Conservation (phyloP, 2,797 vertebrate genomes). For the Coendou prehensilis region DNA sequence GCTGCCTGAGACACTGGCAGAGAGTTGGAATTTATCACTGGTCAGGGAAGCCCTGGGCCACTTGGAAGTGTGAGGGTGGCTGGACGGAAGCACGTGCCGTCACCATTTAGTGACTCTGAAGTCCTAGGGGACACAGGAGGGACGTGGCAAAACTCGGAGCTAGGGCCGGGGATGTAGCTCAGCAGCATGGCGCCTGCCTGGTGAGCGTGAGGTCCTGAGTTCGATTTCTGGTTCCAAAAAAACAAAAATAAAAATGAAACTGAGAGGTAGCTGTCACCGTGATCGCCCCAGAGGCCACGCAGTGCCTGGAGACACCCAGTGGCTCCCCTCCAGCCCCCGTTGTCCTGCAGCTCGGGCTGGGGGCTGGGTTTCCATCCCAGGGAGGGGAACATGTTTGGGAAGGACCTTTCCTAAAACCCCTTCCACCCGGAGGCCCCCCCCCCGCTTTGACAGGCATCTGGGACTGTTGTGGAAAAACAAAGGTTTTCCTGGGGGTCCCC, state of each 20-base stretch:
- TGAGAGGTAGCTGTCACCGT: background rate
- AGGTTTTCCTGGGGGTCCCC: background rate
- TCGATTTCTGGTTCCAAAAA: no score
- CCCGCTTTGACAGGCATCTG: background rate
- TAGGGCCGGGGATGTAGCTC: no score
- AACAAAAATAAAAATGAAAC: no score
- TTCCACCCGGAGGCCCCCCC: background rate
- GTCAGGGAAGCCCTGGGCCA: background rate
- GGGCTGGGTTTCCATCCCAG: background rate
- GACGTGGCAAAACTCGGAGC: background rate
- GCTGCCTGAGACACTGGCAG: background rate
- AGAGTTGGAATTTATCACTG: background rate
- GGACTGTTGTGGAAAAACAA: background rate
- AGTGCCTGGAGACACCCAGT: rapidly evolving
- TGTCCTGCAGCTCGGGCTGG: background rate
- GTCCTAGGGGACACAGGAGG: background rate
- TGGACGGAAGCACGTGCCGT: background rate
- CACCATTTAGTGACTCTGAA: background rate
- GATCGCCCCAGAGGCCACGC: rapidly evolving
- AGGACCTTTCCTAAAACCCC: background rate
- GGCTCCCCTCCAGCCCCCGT: background rate
- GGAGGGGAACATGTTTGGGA: background rate
- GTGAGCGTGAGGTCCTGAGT: no score
- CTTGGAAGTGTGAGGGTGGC: no score
- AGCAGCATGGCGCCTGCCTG: no score